Base-by-base conservation (phyloP, 2,113 vertebrate genomes). In the Bucco capensis region DNA sequence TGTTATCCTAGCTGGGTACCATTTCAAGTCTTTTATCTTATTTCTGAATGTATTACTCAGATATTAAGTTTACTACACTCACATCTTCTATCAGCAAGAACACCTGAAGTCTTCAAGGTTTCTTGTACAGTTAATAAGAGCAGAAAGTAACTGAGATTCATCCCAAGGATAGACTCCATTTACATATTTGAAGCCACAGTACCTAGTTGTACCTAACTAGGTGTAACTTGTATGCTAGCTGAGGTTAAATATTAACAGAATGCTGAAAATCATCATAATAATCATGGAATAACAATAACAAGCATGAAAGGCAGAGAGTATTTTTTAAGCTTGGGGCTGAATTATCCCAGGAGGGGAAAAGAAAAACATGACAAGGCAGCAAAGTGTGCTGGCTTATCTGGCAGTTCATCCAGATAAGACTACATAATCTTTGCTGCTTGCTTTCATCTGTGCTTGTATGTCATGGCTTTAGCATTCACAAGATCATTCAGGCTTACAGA, bases 401-500 rank as follows among this genome's bases (percentile, higher is more conserved):
- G 58, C 84, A 54, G 74, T 78, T 88, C 89, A 81, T 93, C 67
- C 28, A 22, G 82, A 64, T 80, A 86, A 92, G 80, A 83, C 88
- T 83, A 83, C 69, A 86, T 71, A 82, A 56, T 89, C 77, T 91
- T 89, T 80, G 60, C 67, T 92, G 57, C 88, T 96, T 92, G 83
- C 58, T 85, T 79, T 92, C 64, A 85, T 93, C 78, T 95, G 61
- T 95, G 85, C 94, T 92, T 95, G 49, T 95, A 67, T 96, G 85
- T 92, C 93, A 93, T 51, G 27, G 75, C 80, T 96, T 97, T 96
- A 97, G 92, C 91, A 97, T 96, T 95, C 96, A 95, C 74, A 96
- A 93, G 94, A 91, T 97, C 96, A 96, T 95, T 97, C 96, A 96
- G 95, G 94, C 97, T 97, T 96, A 96, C 66, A 96, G 96, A 97